A percentile compares a stretch with the other conserved stretches of the same genome.
Evolutionary conservation across 2,888 invertebrate genomes (phyloP).

Genomic region (Didymodactylos carnosus): DNA sequence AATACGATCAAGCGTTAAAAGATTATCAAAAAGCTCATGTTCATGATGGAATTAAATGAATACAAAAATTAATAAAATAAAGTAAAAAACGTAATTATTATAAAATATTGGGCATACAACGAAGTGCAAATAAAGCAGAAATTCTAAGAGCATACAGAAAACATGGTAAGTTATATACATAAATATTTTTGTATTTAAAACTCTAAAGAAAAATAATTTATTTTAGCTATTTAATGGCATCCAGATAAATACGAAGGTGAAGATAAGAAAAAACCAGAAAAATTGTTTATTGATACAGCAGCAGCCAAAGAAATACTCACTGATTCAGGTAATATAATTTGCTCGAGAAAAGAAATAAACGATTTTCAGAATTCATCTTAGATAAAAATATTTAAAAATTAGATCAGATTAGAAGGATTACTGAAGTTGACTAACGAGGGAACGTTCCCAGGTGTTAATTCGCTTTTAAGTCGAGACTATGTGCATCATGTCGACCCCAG

Average conservation of each 20-base stretch:
- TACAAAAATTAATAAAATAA: constrained; percentile 75
- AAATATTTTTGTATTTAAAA: too few relatives aligned
- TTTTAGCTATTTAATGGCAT: constrained; percentile 96
- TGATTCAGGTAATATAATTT: constrained; percentile 38
- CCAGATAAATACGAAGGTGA: constrained; percentile 67
- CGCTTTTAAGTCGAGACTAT: too few relatives aligned
- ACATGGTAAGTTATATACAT: too few relatives aligned
- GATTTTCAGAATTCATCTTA: too few relatives aligned
- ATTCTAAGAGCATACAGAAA: constrained; percentile 81
- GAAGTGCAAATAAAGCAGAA: constrained; percentile 72
- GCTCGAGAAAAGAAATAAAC: too few relatives aligned
- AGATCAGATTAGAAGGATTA: too few relatives aligned
- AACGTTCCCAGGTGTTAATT: too few relatives aligned
- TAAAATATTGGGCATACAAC: constrained; percentile 75
- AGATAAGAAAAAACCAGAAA: constrained; percentile 70
- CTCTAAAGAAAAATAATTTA: too few relatives aligned
- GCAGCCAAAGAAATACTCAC: constrained; percentile 83
- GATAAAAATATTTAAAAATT: too few relatives aligned
- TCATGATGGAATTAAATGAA: constrained; percentile 64
- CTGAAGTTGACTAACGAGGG: too few relatives aligned
- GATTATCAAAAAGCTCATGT: constrained; percentile 71
- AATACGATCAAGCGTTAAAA: constrained; percentile 63
- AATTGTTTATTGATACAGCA: constrained; percentile 92
- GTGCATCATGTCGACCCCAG: too few relatives aligned
- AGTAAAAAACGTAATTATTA: constrained; percentile 85